A percentile compares a stretch with the other conserved stretches of the same genome.
phyloP scores from a whole-genome alignment of 2,888 invertebrate species.

The Bibio marci region DNA sequence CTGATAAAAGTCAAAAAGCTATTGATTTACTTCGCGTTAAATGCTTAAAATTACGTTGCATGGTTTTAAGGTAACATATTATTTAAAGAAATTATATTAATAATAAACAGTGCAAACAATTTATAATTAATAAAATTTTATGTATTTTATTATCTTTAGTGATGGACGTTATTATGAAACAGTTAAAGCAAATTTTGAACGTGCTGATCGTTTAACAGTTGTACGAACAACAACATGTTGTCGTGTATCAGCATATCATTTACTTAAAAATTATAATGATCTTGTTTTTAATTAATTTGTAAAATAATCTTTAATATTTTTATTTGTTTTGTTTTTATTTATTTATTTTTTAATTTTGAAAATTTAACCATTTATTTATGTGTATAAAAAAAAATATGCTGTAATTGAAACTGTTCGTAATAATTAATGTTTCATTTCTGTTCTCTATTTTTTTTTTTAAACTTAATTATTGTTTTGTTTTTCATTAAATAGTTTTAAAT shows the following conservation, averaged over 20 bases:
- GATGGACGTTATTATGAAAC: slow-evolving; percentile 99
- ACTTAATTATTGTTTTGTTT: too few species aligned
- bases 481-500: too few species aligned
- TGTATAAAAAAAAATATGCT: neutral
- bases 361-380: neutral
- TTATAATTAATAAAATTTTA: neutral
- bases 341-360: neutral
- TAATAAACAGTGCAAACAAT: neutral
- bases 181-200: slow-evolving; percentile 97
- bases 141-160: slow-evolving; percentile 32
- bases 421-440: too few species aligned
- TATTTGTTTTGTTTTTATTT: neutral
- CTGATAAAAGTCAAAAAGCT: slow-evolving; percentile 98
- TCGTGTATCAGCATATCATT: slow-evolving; percentile 82
- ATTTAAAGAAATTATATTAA: slow-evolving; percentile 5
- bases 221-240: slow-evolving; percentile 95
- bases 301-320: too few species aligned
- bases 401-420: too few species aligned
- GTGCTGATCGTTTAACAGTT: slow-evolving; percentile 91
- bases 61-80: slow-evolving; percentile 64
- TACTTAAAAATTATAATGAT: slow-evolving; percentile 85
- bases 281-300: slow-evolving; percentile 72
- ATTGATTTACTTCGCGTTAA: slow-evolving; percentile 93
- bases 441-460: too few species aligned
- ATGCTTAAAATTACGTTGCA: slow-evolving; percentile 79